Base-by-base conservation (phyloP, 2,888 invertebrate species). In the Ferdinandea cuprea region DNA sequence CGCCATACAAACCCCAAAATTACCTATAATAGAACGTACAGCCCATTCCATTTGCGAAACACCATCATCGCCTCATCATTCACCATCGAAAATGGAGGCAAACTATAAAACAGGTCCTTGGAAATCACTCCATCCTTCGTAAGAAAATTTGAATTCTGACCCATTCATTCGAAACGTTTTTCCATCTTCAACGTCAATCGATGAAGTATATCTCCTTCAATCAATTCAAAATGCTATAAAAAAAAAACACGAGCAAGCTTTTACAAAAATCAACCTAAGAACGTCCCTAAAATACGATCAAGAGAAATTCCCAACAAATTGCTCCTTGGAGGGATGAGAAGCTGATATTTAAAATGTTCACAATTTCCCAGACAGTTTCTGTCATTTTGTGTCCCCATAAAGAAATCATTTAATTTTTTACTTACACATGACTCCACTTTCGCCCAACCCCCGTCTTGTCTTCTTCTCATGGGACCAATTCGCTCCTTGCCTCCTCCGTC, bases 281-380 rank as follows among this genome's bases (percentile, higher is more conserved):
- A 28, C 7, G 17, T 28, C 9, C 5, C 19, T 15, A 3, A 35
- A 52, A 52, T 35, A 32, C 52, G 9, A 32, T 44, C 28, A 11
- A 30, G 35, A 35, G 28, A 48, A 30, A 66, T 5, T 58, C 44
- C 40, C 21, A 17, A 19, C 56, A 42, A 65, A 48, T 46, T 48
- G 19, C 25, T 35, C 35, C 21, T 7, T n/a, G 3, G 15, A 42
- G 37, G 8, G 21, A 8, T 32, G 17, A 11, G 19, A 19, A 54
- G 32, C 35, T 66, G 21, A 42, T 42, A 74, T 74, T 58, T 65
- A 15, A 17, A 74, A 66, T 25, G 59, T 46, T 28, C 44, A 13
- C 59, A 52, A 59, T 59, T 68, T 59, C 19, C 44, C 52, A 76
- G 76, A 68, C 76, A 61, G 35, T 59, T 61, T 52, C 44, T 15